Conservation (phyloP, 2,797 vertebrate species). For the Tiaroga cobitis region DNA sequence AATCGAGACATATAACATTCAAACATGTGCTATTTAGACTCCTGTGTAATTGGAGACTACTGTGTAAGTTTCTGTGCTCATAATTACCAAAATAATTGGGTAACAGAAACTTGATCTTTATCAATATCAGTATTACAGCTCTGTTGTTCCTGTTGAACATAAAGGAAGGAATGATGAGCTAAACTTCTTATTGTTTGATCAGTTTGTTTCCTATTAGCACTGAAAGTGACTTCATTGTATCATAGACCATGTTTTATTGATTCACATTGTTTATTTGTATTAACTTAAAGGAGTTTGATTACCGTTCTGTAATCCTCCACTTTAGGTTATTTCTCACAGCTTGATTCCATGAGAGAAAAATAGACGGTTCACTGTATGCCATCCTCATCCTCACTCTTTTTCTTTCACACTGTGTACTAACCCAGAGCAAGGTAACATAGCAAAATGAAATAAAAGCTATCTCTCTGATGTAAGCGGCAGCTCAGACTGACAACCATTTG, state of each 20-base stretch:
- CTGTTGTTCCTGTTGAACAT: not conserved
- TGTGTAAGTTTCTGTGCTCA: not conserved
- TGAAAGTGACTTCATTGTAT: slow-evolving; percentile 41
- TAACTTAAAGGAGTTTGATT: slow-evolving; percentile 47
- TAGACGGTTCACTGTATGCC: slow-evolving; percentile 22
- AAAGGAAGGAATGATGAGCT: not conserved
- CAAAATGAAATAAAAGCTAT: not conserved
- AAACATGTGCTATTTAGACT: slow-evolving; percentile 13
- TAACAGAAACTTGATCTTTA: slow-evolving; percentile 1
- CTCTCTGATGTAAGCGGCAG: not conserved
- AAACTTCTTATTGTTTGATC: slow-evolving; percentile 34
- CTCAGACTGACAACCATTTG: slow-evolving; percentile 13
- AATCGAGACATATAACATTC: not conserved
- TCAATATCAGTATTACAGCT: not conserved
- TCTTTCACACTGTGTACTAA: not conserved
- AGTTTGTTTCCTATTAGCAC: slow-evolving; percentile 61
- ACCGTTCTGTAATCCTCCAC: slow-evolving; percentile 47
- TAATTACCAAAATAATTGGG: slow-evolving; percentile 7
- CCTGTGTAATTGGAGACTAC: not conserved
- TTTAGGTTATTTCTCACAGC: slow-evolving; percentile 56
- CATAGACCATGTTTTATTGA: slow-evolving; percentile 38
- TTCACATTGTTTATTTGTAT: slow-evolving; percentile 54
- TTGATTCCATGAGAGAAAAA: slow-evolving; percentile 38
- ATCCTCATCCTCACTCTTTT: slow-evolving; percentile 13
- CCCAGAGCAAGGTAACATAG: not conserved